phyloP scores from a whole-genome alignment of 2,113 vertebrate species.

The Circaetus cinerascens region DNA sequence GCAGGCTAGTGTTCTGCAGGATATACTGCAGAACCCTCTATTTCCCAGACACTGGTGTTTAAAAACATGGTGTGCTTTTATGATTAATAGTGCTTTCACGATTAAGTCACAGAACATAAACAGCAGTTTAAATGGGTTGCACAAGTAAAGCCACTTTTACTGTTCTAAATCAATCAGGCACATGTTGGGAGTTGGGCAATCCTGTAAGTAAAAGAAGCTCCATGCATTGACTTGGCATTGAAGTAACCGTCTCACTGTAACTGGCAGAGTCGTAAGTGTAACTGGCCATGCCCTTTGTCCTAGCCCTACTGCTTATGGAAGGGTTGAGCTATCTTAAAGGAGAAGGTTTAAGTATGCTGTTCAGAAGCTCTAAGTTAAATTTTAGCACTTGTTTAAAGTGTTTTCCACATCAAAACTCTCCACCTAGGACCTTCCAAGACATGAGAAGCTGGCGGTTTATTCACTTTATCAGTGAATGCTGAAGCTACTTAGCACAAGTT shows the following conservation, averaged over 20 bases:
- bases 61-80: neutral
- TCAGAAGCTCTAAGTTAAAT: neutral
- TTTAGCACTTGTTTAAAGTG: neutral
- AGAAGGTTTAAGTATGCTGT: neutral
- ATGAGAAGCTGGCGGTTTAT: neutral
- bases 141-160: neutral
- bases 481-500: neutral
- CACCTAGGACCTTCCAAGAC: neutral
- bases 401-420: neutral
- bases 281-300: neutral
- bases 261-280: neutral
- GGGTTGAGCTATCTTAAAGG: neutral
- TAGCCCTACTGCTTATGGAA: neutral
- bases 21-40: too few relatives aligned
- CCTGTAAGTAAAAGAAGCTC: neutral
- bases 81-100: neutral
- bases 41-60: neutral
- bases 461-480: neutral
- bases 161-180: neutral
- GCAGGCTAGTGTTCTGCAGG: neutral
- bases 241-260: neutral
- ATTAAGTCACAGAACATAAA: neutral
- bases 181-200: neutral
- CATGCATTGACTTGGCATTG: neutral
- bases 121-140: neutral